Conservation (phyloP, 30 jellyfish, hydroid and myxozoan genomes). For the Sanderia malayensis region DNA sequence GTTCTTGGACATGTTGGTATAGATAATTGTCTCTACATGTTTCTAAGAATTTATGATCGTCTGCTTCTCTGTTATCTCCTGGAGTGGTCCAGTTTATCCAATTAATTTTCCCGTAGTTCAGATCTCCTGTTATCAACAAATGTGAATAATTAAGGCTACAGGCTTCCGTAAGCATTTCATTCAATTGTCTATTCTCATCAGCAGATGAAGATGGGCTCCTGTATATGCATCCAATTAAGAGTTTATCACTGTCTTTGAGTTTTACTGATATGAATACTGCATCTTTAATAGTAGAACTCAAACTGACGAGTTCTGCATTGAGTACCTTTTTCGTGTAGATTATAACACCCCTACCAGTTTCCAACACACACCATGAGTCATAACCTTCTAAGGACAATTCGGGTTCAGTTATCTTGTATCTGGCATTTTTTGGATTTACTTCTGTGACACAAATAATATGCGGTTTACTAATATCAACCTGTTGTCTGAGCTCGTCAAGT, state of each 20-base stretch:
- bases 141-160: neutral
- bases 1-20: no score
- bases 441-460: neutral
- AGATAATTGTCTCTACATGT: neutral
- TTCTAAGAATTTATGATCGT: neutral
- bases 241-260: neutral
- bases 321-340: neutral
- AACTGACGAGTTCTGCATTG: neutral
- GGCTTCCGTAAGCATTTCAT: constrained; percentile 1
- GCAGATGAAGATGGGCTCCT: constrained; percentile 3
- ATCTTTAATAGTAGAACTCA: neutral
- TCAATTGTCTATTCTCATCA: neutral
- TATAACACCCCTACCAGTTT: neutral
- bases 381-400: neutral
- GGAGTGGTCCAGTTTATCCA: neutral
- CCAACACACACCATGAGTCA: constrained; percentile 2
- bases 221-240: neutral
- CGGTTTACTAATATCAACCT: neutral
- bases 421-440: neutral
- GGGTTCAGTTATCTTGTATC: neutral
- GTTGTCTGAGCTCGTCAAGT: neutral
- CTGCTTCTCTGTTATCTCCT: neutral
- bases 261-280: neutral
- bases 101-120: neutral
- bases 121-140: neutral